Evolutionary conservation across 2,888 invertebrate species (phyloP).

Genomic region (Priocnemis perturbator): DNA sequence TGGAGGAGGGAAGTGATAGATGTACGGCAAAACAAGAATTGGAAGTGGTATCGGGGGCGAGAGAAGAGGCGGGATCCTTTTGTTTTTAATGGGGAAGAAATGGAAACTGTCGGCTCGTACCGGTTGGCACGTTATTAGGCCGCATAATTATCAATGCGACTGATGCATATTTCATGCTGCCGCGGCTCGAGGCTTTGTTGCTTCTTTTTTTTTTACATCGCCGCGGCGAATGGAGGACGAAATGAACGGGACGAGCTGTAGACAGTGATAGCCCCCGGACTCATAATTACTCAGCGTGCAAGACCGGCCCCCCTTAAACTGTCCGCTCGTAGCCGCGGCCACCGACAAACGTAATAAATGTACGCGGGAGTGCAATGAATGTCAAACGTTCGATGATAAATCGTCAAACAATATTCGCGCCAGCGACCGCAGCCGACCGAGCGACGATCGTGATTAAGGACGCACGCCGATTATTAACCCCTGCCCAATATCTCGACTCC

Average conservation of each 20-base stretch:
- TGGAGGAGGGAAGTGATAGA: neutral
- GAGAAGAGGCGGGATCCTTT: constrained; percentile 17
- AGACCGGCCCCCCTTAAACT: constrained; percentile 22
- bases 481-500: constrained; percentile 8
- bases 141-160: constrained; percentile 55
- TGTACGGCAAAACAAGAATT: constrained; percentile 1
- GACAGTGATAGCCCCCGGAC: constrained; percentile 43
- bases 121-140: constrained; percentile 41
- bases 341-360: constrained; percentile 47
- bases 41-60: neutral
- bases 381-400: constrained; percentile 50
- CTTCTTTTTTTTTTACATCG: constrained; percentile 49
- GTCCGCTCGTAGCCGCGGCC: neutral
- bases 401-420: constrained; percentile 51
- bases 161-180: constrained; percentile 54
- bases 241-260: constrained; percentile 46
- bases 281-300: constrained; percentile 50
- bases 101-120: constrained; percentile 3
- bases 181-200: constrained; percentile 37
- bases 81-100: constrained; percentile 33
- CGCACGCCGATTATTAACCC: constrained; percentile 39
- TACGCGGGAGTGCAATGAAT: constrained; percentile 49
- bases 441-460: constrained; percentile 45
- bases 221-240: constrained; percentile 18
- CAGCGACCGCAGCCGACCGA: constrained; percentile 32